These are phyloP conservation scores for Pseudachorutes palmiensis DNA, from an alignment of 1,140 invertebrate genomes.

Conservation along the genomic window DNA sequence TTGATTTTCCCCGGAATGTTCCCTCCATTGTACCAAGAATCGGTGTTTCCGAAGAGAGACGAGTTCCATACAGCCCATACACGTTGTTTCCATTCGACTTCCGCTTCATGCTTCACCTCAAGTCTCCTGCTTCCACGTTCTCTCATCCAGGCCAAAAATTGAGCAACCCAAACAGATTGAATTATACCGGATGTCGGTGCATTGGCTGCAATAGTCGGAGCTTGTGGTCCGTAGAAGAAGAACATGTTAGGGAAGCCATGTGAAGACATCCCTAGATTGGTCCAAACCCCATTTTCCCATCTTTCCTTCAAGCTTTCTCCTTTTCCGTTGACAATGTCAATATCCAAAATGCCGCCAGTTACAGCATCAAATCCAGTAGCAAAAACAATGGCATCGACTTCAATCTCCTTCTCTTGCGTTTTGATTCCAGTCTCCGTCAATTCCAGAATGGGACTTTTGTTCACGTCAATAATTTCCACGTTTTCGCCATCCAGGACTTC, in stretches of 20 bases:
- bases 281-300: background rate
- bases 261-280: too few species aligned
- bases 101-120: background rate
- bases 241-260: too few species aligned
- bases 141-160: background rate
- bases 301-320: constrained; percentile 5
- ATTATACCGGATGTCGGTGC: background rate
- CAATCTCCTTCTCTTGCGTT: background rate
- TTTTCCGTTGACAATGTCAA: background rate
- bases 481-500: constrained; percentile 18
- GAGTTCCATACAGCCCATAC: background rate
- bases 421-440: constrained; percentile 11
- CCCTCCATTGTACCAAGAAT: constrained; percentile 8
- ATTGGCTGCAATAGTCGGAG: constrained; percentile 3
- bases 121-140: background rate
- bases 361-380: constrained; percentile 14
- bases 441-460: constrained; percentile 15
- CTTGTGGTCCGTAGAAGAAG: constrained; percentile 12
- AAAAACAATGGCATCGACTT: constrained; percentile 2
- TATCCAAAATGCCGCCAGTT: constrained; percentile 6
- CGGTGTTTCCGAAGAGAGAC: background rate
- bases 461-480: constrained; percentile 17
- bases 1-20: constrained; percentile 13
- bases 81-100: background rate
- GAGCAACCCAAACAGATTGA: background rate